Evolutionary conservation across 2,797 vertebrate species (phyloP), one percentile per base, ranked within the genome.

Genomic region (Saxicola maurus): DNA sequence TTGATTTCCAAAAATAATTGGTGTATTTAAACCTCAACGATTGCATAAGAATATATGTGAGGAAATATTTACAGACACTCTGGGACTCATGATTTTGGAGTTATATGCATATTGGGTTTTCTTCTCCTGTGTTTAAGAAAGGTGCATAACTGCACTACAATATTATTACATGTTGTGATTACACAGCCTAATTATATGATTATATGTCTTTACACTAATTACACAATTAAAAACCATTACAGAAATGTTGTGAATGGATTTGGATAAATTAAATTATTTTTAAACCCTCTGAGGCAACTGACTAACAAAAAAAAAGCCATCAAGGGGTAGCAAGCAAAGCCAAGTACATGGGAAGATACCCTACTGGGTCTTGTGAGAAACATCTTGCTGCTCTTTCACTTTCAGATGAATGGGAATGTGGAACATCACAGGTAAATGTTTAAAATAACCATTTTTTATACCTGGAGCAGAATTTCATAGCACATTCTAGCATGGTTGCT

Each of bases 171-270:
- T 80, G 83, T 81, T 91, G 91, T 90, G 96, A 95, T 89, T 95
- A 73, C 85, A 94, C 61, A 93, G 77, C 68, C 90, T 94, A 94
- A 96, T 95, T 95, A 81, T 57, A 57, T 94, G 66, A 91, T 96
- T 94, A 87, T 94, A 83, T 93, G 87, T 94, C 75, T 96, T 95
- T 94, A 95, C 75, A 86, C 93, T 96, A 96, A 96, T 96, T 94
- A 90, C 45, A 95, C 80, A 93, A 94, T 96, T 96, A 94, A 92
- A 65, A 95, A 83, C 71, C 91, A 94, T 95, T 95, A 94, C 85
- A 75, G 49, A 82, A 93, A 91, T 92, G 53, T 84, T 65, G 64
- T 65, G 75, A 93, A 91, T 94, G 52, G 64, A 86, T 95, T 96
- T 96, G 65, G 93, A 91, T 94, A 94, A 94, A 86, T 93, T 94